Evolutionary conservation across 2,888 invertebrate genomes (phyloP), one percentile per base, ranked within the genome.

Genomic region (Celastrina argiolus): DNA sequence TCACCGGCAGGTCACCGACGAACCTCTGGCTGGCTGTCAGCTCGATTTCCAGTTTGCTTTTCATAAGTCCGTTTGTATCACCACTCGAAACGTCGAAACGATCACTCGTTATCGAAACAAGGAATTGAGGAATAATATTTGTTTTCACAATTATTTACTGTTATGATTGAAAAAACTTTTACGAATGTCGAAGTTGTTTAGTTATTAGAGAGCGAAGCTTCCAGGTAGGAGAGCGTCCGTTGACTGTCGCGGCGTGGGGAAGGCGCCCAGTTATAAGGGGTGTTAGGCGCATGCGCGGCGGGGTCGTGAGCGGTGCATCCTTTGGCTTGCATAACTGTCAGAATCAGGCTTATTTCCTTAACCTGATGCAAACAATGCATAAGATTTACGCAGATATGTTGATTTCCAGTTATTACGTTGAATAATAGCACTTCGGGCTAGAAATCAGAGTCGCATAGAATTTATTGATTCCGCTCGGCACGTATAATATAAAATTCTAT

Each of bases 41-140:
- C 69, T 86, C 82, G 73, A 78, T 73, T 82, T 72, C 82, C 68
- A 84, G 76, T 75, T 84, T 85, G 72, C 80, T 88, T 85, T 89
- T 90, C 89, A 91, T 89, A 75, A 75, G 78, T 82, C 73, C 80
- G 78, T 70, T 39, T 36, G 1, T 36, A n/a, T 59, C 34, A 31
- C 12, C 59, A 59, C 59, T 12, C 10, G 16, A 1, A 7, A 34
- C 8, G 34, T 12, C 31, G 1, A 31, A 59, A 59, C 2, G 51
- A 5, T 51, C 22, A 51, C 51, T 58, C 41, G 65, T 39, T 58
- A n/a, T 56, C n/a, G n/a, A 10, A 65, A 41, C 58, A 65, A 41
- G 28, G 22, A 28, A 58, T 58, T 58, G 28, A 51, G n/a, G 22
- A 36, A 26, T 69, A 70, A 66, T 68, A 68, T 68, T 71, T 69